Conservation (phyloP, 2,797 vertebrate genomes). For the Intellagama lesueurii region DNA sequence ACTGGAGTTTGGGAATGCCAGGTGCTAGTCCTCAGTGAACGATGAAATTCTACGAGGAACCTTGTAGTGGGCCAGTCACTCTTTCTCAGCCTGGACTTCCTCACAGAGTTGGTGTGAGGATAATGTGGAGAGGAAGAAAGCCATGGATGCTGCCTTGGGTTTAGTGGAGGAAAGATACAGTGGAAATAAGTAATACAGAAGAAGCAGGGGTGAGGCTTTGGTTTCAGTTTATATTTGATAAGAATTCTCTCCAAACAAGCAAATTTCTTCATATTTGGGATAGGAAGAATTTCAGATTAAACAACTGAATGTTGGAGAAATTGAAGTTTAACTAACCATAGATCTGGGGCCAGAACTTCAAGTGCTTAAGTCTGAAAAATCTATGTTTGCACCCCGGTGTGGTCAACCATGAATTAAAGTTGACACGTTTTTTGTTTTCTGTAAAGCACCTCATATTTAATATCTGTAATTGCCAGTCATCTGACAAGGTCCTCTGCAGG, state of each 20-base stretch:
- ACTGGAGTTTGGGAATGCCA: no score
- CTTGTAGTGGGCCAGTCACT: no score
- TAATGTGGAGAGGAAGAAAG: no score
- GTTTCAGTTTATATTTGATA: background rate
- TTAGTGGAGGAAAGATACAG: no score
- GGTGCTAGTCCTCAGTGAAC: no score
- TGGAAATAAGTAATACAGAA: no score
- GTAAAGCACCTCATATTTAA: background rate
- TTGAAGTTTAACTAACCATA: no score
- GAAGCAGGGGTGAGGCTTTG: background rate
- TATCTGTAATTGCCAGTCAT: background rate
- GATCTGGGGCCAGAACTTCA: background rate
- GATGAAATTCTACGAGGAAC: no score
- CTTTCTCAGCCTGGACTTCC: no score
- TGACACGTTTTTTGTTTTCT: background rate
- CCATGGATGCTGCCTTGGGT: no score
- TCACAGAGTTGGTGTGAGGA: no score
- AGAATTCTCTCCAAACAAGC: background rate
- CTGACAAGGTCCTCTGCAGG: background rate
- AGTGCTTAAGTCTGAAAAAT: background rate
- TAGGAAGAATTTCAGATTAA: background rate
- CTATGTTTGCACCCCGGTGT: background rate
- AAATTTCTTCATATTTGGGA: background rate
- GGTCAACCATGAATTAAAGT: background rate
- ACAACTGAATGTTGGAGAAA: background rate